phyloP scores from a whole-genome alignment of 2,113 vertebrate species.

The Sialia sialis region DNA sequence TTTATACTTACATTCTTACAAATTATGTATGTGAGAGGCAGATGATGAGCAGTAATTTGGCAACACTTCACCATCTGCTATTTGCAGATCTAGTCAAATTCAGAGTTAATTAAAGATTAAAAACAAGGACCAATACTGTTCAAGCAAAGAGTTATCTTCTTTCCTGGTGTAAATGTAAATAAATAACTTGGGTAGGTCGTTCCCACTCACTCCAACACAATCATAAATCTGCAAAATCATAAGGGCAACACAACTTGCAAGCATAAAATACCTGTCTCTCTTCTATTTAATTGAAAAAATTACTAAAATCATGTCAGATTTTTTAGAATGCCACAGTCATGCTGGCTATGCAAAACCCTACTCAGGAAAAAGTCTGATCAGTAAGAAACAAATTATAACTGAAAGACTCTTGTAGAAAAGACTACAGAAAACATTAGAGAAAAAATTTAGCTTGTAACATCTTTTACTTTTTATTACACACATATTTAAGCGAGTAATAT shows the following conservation, averaged over 20 bases:
- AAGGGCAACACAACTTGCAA: background rate
- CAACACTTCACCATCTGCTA: conserved; percentile 55
- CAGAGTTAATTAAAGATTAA: conserved; percentile 59
- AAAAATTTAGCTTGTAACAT: background rate
- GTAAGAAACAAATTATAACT: background rate
- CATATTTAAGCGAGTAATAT: background rate
- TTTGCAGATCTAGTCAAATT: conserved; percentile 48
- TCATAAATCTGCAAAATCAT: background rate
- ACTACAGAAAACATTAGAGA: background rate
- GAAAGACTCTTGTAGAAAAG: background rate
- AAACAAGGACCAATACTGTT: background rate
- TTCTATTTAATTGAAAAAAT: background rate
- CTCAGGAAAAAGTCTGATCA: background rate
- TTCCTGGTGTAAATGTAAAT: background rate
- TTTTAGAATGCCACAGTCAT: background rate
- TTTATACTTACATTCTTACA: conserved; percentile 17
- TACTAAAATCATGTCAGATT: background rate
- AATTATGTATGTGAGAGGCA: conserved; percentile 50
- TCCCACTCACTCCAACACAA: background rate
- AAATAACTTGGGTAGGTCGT: background rate
- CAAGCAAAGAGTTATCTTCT: conserved; percentile 2
- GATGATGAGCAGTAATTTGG: conserved; percentile 44
- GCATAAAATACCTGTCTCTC: background rate
- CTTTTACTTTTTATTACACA: background rate
- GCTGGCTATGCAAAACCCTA: background rate